phyloP scores from a whole-genome alignment of 2,888 invertebrate species.

The Geotrupes spiniger region DNA sequence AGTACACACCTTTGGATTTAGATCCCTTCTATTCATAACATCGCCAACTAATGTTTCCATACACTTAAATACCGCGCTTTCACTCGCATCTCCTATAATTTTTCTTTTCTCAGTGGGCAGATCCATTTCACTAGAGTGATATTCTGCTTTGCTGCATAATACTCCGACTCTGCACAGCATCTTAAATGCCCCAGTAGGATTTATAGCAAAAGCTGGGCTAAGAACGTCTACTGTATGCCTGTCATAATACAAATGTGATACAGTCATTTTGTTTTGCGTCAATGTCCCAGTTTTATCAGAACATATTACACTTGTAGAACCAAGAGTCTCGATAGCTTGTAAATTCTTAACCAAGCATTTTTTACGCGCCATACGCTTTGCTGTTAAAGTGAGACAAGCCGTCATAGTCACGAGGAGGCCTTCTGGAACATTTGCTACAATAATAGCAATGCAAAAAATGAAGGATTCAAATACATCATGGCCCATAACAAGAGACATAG shows the following conservation, averaged over 20 bases:
- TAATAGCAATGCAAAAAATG: constrained; percentile 51
- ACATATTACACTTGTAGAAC: constrained; percentile 73
- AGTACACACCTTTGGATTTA: constrained; percentile 54
- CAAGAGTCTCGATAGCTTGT: constrained; percentile 72
- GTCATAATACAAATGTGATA: constrained; percentile 70
- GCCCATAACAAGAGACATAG: constrained; percentile 60
- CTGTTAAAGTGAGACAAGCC: constrained; percentile 68
- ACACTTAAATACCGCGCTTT: constrained; percentile 64
- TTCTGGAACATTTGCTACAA: constrained; percentile 68
- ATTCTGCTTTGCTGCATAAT: constrained; percentile 64
- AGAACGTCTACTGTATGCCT: constrained; percentile 60
- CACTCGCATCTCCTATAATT: constrained; percentile 65
- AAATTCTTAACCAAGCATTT: constrained; percentile 73
- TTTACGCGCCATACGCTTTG: constrained; percentile 71
- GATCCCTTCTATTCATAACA: constrained; percentile 37
- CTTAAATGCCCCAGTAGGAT: constrained; percentile 42
- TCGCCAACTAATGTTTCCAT: constrained; percentile 56
- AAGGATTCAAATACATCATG: constrained; percentile 63
- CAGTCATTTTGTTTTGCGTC: constrained; percentile 69
- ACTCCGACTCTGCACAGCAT: constrained; percentile 60
- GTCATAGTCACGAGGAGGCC: constrained; percentile 72
- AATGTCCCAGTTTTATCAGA: constrained; percentile 67
- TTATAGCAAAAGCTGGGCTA: constrained; percentile 42
- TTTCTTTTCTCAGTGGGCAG: constrained; percentile 28
- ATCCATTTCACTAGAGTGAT: too few species aligned